These are phyloP conservation scores for Eupithecia pulchellata DNA, from an alignment of 2,888 invertebrate species.

Conservation along the genomic window DNA sequence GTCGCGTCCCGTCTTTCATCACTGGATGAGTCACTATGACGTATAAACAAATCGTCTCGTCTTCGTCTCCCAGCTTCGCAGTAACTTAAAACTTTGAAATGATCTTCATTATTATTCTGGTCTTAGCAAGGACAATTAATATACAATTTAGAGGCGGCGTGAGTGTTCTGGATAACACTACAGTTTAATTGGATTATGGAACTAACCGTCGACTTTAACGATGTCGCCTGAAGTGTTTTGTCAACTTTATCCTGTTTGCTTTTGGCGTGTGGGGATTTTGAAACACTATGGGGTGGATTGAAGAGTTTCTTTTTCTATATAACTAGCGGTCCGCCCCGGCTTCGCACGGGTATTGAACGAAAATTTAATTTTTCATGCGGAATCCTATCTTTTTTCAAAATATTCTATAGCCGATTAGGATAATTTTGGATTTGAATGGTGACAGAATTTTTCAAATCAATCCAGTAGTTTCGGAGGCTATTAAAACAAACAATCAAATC, in stretches of 20 bases:
- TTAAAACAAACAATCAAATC: too few species aligned
- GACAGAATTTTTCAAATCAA: too few species aligned
- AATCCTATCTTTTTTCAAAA: too few species aligned
- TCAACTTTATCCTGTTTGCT: slow-evolving; percentile 1
- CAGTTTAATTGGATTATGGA: slow-evolving; percentile 38
- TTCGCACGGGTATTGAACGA: too few species aligned
- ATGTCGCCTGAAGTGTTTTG: slow-evolving; percentile 13
- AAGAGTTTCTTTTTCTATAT: background rate
- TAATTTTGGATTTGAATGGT: too few species aligned
- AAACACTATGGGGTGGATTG: background rate
- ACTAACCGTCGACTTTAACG: slow-evolving; percentile 28
- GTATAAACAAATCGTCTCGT: background rate
- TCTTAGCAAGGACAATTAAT: slow-evolving; percentile 36
- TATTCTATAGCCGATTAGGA: too few species aligned
- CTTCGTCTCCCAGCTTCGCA: background rate
- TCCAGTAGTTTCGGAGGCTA: too few species aligned
- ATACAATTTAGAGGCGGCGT: slow-evolving; percentile 37
- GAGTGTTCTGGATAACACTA: slow-evolving; percentile 27
- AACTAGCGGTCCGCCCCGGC: too few species aligned
- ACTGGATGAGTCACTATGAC: background rate
- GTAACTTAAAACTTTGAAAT: slow-evolving; percentile 6
- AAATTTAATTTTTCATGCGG: too few species aligned
- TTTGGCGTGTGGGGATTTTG: background rate
- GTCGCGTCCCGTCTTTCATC: background rate
- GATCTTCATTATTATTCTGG: slow-evolving; percentile 17